These are phyloP conservation scores for Aurelia aurita complex sp. Pacific DNA, from an alignment of 30 jellyfish, hydroid and myxozoan species.

Conservation along the genomic window DNA sequence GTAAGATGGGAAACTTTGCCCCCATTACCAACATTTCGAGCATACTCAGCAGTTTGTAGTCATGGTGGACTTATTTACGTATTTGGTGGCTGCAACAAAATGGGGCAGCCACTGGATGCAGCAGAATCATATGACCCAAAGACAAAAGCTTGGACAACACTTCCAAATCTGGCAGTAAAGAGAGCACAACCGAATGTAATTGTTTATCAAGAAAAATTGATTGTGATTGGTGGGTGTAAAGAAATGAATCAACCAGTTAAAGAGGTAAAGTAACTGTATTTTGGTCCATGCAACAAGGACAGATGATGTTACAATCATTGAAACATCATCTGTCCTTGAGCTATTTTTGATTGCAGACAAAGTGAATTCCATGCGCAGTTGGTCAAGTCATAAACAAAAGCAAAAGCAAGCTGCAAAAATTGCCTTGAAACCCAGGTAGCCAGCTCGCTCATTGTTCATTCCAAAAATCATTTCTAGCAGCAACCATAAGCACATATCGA, in stretches of 20 bases:
- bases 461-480: too few species aligned
- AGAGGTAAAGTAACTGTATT: constrained; percentile 30
- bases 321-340: too few species aligned
- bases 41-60: constrained; percentile 42
- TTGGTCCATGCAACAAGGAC: not conserved
- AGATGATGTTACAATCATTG: too few species aligned
- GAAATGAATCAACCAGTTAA: constrained; percentile 61
- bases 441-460: too few species aligned
- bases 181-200: constrained; percentile 57
- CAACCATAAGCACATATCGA: too few species aligned
- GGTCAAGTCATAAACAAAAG: too few species aligned
- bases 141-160: constrained; percentile 43
- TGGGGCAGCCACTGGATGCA: constrained; percentile 65
- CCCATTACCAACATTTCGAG: constrained; percentile 53
- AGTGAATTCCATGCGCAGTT: too few species aligned
- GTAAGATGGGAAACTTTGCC: constrained; percentile 51
- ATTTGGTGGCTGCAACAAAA: constrained; percentile 68
- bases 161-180: constrained; percentile 27
- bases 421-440: not conserved
- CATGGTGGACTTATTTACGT: constrained; percentile 33
- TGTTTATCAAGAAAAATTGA: constrained; percentile 20
- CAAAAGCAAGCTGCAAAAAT: too few species aligned
- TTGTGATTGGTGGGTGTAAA: constrained; percentile 69
- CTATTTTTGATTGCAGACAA: too few species aligned
- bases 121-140: constrained; percentile 40